phyloP scores from a whole-genome alignment of 2,113 vertebrate species.

The Porphyrio hochstetteri region DNA sequence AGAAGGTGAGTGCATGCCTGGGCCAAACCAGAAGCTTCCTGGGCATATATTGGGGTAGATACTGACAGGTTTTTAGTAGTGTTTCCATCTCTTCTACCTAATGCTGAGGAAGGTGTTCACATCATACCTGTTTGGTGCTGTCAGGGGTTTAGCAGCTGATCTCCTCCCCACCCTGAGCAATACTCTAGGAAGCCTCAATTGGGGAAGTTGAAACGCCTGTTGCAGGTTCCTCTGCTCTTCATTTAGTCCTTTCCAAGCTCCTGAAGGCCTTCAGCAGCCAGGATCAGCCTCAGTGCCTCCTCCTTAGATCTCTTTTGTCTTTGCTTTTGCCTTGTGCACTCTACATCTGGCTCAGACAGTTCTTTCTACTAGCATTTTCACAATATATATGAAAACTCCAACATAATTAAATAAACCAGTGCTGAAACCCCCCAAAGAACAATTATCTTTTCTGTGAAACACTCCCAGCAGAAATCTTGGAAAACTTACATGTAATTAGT shows the following conservation, averaged over 20 bases:
- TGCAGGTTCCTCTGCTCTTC: not conserved
- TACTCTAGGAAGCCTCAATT: not conserved
- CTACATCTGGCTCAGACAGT: not conserved
- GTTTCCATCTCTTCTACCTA: not conserved
- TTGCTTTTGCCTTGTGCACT: not conserved
- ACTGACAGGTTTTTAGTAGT: not conserved
- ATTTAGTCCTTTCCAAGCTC: not conserved
- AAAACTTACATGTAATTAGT: conserved; percentile 77
- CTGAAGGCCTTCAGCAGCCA: not conserved
- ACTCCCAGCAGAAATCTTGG: conserved; percentile 72
- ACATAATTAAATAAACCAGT: conserved; percentile 75
- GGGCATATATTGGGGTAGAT: not conserved
- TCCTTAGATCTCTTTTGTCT: not conserved
- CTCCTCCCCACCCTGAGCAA: not conserved
- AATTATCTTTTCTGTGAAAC: conserved; percentile 75
- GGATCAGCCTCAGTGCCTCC: not conserved
- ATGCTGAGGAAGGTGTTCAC: not conserved
- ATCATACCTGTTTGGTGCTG: fast-evolving
- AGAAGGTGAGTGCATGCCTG: not conserved
- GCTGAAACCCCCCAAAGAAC: conserved; percentile 70
- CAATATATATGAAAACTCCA: conserved; percentile 66
- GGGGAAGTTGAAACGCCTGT: not conserved
- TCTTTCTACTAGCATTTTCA: conserved; percentile 61
- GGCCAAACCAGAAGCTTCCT: not conserved
- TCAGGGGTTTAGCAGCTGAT: not conserved